phyloP scores from a whole-genome alignment of 2,888 invertebrate genomes.

The Erebia ligea region DNA sequence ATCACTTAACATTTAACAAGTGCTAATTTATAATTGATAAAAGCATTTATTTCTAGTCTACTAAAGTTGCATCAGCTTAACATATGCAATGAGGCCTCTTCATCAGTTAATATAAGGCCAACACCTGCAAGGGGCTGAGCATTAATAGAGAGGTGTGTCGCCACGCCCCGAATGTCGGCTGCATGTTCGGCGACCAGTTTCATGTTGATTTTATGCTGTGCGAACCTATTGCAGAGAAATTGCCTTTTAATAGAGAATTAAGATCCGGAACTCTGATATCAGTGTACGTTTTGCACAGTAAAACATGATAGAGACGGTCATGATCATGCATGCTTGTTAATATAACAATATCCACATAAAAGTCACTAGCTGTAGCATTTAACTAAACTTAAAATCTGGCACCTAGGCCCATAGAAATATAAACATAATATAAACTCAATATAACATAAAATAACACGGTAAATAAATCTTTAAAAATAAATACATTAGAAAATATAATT shows the following conservation, averaged over 20 bases:
- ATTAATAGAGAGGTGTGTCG: slow-evolving; percentile 79
- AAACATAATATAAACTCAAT: too few species aligned
- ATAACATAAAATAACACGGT: too few species aligned
- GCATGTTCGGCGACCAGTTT: slow-evolving; percentile 50
- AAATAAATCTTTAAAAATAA: too few species aligned
- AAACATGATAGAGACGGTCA: neutral
- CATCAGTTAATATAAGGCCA: slow-evolving; percentile 34
- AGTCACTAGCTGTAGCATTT: too few species aligned
- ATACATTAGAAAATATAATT: too few species aligned
- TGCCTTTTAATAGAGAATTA: slow-evolving; percentile 44
- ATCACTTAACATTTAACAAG: slow-evolving; percentile 1
- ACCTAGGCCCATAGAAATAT: too few species aligned
- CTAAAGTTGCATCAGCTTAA: slow-evolving; percentile 22
- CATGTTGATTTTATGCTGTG: slow-evolving; percentile 47
- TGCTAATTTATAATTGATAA: slow-evolving; percentile 14
- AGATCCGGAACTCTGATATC: slow-evolving; percentile 21
- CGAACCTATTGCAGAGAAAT: slow-evolving; percentile 41
- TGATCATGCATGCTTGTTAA: neutral
- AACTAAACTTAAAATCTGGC: too few species aligned
- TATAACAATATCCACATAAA: too few species aligned
- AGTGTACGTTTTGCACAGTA: neutral
- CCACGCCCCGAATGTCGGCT: slow-evolving; percentile 64
- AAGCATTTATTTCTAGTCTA: slow-evolving; percentile 5
- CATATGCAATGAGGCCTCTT: slow-evolving; percentile 40
- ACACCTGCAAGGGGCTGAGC: slow-evolving; percentile 53